Evolutionary conservation across 2,113 vertebrate species (phyloP).

Genomic region (Gadus macrocephalus): DNA sequence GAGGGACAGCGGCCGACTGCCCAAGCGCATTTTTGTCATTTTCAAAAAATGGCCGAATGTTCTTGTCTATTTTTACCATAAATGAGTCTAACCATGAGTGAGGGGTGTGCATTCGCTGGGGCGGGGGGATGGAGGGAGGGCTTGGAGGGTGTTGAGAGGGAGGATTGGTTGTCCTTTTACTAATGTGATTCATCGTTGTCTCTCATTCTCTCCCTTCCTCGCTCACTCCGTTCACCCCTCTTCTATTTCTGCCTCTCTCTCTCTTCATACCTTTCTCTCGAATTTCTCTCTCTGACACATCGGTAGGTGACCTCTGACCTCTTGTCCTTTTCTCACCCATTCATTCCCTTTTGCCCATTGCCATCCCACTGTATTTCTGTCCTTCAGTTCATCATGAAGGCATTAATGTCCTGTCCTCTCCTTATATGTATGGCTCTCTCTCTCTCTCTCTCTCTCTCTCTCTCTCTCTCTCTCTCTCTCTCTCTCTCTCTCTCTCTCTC

Average conservation of each 20-base stretch:
- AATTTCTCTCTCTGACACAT: not conserved
- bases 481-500: constrained; percentile 4
- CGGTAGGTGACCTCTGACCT: too few relatives aligned
- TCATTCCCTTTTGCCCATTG: not conserved
- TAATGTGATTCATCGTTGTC: not conserved
- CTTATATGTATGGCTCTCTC: not conserved
- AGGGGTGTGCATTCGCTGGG: constrained; percentile 3
- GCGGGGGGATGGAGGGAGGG: not conserved
- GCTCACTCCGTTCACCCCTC: constrained; percentile 1
- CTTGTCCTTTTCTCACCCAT: too few relatives aligned
- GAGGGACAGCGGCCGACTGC: too few relatives aligned
- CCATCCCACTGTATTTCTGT: not conserved
- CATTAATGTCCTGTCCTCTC: constrained; percentile 1
- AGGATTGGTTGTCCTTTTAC: constrained; percentile 12
- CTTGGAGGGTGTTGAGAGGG: not conserved
- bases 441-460: not conserved
- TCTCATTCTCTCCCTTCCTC: constrained; percentile 7
- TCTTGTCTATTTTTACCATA: constrained; percentile 57
- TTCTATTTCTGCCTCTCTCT: not conserved
- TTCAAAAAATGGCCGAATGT: constrained; percentile 30
- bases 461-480: not conserved
- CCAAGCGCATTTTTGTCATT: too few relatives aligned
- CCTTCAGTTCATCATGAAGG: not conserved
- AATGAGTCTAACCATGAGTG: constrained; percentile 30
- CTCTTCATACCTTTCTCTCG: not conserved